Percentiles rank a stretch among this genome's conserved stretches.
These are phyloP conservation scores for Dermochelys coriacea DNA, from an alignment of 2,797 vertebrate species.

Conservation along the genomic window DNA sequence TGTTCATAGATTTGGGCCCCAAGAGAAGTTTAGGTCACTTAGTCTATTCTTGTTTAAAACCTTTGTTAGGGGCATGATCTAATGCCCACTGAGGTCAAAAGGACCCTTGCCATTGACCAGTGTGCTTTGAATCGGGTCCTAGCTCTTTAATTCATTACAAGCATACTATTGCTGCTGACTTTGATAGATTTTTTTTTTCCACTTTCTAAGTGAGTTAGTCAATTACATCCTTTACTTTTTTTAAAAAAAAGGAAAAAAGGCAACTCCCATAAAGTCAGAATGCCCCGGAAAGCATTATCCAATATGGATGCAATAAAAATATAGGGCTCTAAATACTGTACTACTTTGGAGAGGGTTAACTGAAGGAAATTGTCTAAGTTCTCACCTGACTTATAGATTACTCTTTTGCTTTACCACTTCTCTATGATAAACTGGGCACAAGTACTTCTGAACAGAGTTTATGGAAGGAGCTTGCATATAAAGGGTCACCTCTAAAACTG, in stretches of 20 bases:
- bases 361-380: not conserved
- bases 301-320: not conserved
- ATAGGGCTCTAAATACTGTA: not conserved
- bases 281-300: not conserved
- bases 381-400: conserved; percentile 15
- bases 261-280: not conserved
- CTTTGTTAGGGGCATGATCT: not conserved
- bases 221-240: conserved; percentile 26
- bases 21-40: fast-evolving
- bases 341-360: not conserved
- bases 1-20: not conserved
- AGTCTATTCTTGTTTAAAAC: not conserved
- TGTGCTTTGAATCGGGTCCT: not conserved
- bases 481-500: not conserved
- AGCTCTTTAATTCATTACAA: not conserved
- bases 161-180: not conserved
- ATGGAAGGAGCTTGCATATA: not conserved
- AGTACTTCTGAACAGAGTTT: not conserved
- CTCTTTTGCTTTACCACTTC: not conserved
- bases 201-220: not conserved
- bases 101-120: not conserved
- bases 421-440: conserved; percentile 10
- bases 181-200: not conserved
- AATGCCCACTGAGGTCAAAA: not conserved
- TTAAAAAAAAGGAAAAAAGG: not conserved